Base-by-base conservation (phyloP, 2,113 vertebrate species). In the Nibea albiflora region DNA sequence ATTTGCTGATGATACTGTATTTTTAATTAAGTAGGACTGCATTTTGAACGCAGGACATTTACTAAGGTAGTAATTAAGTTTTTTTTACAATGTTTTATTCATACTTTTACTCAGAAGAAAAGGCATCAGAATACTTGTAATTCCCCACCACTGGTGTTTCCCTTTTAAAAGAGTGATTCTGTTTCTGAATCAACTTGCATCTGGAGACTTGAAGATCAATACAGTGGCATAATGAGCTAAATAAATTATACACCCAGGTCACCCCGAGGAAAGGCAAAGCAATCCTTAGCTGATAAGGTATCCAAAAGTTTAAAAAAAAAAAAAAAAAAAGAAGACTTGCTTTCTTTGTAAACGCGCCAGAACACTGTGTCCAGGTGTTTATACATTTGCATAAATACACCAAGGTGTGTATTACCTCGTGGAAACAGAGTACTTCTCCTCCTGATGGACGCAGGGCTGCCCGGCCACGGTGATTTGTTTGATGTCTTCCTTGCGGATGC, bases 371-470 rank as follows among this genome's bases (percentile, higher is more conserved):
- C 28, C 14, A 8, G 28, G 10, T 24, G 28, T 52, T 72, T 5
- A 52, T 11, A 72, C 4, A 58, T 70, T 53, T 83, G 64, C 44
- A 68, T 46, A 14, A 67, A 77, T 39, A 62, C 22, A 77, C 53
- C 6, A n/a, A 60, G 17, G 20, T 67, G 49, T 74, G 19, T 16
- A 17, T 74, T 94, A 98, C 98, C 96, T 96, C 39, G 96, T 98
- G n/a, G 98, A 99, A 85, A 98, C 97, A 0, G 97, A 97, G 90
- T 99, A 99, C 64, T 92, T 94, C 26, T 96, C 95, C 19, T 90
- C 80, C 84, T 93, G 92, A 74, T 98, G 98, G 80, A 76, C 12
- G 61, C 98, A 99, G 49, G 92, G 87, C 67, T 89, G 68, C 7
- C 94, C 94, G 3, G 95, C 98, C 85, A 99, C 98, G 0, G 35